Base-by-base conservation (phyloP, 2,888 invertebrate species). In the Oscheius sp. region DNA sequence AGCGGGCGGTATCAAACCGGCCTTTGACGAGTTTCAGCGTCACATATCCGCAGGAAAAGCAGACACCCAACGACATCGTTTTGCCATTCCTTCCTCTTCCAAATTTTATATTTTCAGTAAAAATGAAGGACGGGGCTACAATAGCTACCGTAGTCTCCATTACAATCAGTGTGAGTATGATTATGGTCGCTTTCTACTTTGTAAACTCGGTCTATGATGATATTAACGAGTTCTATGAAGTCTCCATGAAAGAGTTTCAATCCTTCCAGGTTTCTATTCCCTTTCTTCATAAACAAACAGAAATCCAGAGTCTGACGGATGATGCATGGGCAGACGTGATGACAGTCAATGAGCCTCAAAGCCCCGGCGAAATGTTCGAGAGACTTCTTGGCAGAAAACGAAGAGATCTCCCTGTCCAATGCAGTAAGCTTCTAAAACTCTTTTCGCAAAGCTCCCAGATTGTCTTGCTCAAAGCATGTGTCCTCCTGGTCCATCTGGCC, bases 401-500 rank as follows among this genome's bases (percentile, higher is more conserved):
- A 39, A 52, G 65, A 17, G 65, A 65, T 17, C 65, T 65, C 15
- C 53, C 65, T 1, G 29, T 50, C 2, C 65, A 65, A 52, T 65
- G 65, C 33, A 52, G 64, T 64, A n/a, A 31, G 64, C 20, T 39
- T 4, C 17, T 55, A 3, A 29, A 55, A 25, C 29, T 5, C n/a
- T 63, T 46, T n/a, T n/a, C n/a, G n/a, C n/a, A n/a, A n/a, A n/a
- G n/a, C n/a, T n/a, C n/a, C n/a, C 34, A 64, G 64, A 65, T 12
- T 65, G 65, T 29, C 50, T 74, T 4, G 65, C 69, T 27, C 69
- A 73, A 25, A 69, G 69, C 52, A 63, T 63, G 45, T 79, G 79
- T 45, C 77, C 77, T n/a, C 76, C 77, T 3, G 79, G 79, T 10
- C 79, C 76, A 6, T 76, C 75, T 15, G 79, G 79, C 37, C 73